These are phyloP conservation scores for Ditylenchus dipsaci DNA, from an alignment of 1,140 invertebrate genomes.

Conservation along the genomic window DNA sequence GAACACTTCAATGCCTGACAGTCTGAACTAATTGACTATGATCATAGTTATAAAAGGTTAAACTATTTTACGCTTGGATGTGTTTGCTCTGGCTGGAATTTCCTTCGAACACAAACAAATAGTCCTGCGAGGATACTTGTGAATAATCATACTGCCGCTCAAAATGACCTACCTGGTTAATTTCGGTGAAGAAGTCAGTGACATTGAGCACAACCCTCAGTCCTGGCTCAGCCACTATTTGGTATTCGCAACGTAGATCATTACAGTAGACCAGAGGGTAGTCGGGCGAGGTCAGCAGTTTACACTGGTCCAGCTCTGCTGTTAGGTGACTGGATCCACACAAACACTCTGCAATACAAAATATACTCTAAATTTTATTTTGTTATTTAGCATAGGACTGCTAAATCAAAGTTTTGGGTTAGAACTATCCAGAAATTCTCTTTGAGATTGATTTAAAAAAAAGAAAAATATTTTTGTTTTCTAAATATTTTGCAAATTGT, in stretches of 20 bases:
- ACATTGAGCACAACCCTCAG: constrained; percentile 5
- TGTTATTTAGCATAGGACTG: no score
- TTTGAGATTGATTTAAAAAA: no score
- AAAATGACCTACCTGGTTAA: constrained; percentile 3
- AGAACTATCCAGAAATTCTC: no score
- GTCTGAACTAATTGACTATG: no score
- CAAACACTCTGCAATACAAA: constrained; percentile 25
- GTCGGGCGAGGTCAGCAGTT: constrained; percentile 21
- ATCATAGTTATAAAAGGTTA: background rate
- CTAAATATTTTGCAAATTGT: no score
- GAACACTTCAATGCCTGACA: constrained; percentile 25
- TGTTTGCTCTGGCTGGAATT: constrained; percentile 25
- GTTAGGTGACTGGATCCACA: constrained; percentile 19
- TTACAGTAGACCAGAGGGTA: constrained; percentile 31
- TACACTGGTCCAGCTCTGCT: constrained; percentile 24
- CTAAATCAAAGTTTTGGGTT: background rate
- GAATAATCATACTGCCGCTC: no score
- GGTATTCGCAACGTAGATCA: constrained; percentile 7
- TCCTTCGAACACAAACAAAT: constrained; percentile 34
- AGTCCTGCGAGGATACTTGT: constrained; percentile 32
- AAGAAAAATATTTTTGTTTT: no score
- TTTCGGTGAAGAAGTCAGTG: constrained; percentile 15
- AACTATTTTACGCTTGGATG: constrained; percentile 24
- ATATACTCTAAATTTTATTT: background rate
- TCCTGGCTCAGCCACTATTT: background rate